These are phyloP conservation scores for Rhynchopsitta pachyrhyncha DNA, from an alignment of 2,113 vertebrate genomes.

Conservation along the genomic window DNA sequence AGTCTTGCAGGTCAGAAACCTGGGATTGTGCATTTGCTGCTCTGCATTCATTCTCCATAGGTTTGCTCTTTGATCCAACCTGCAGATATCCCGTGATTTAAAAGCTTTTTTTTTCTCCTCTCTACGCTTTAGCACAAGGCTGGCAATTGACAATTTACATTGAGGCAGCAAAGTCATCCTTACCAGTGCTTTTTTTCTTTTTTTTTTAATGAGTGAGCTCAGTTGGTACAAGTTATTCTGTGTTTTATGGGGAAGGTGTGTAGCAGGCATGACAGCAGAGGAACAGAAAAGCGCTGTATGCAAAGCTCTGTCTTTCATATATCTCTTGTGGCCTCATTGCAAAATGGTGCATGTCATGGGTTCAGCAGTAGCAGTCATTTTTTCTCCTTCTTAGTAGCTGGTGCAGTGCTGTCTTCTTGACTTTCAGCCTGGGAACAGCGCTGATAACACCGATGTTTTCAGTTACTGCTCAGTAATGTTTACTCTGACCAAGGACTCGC, in stretches of 20 bases:
- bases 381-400: too few species aligned
- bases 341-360: background rate
- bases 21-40: background rate
- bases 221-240: background rate
- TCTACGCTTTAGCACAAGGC: background rate
- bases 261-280: background rate
- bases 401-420: too few species aligned
- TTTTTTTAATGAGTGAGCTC: background rate
- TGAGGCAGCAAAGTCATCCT: background rate
- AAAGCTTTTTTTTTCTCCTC: background rate
- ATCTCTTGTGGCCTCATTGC: background rate
- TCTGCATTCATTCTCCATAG: background rate
- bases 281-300: background rate
- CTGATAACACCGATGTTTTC: too few species aligned
- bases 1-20: background rate
- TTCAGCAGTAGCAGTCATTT: too few species aligned
- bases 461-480: too few species aligned
- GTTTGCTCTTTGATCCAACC: background rate
- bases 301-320: background rate
- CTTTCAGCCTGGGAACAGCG: too few species aligned
- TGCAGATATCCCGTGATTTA: background rate
- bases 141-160: background rate
- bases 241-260: background rate
- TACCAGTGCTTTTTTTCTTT: background rate
- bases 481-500: too few species aligned